Percentiles rank a stretch among this genome's conserved stretches.
These are phyloP conservation scores for Spongilla lacustris DNA, from an alignment of 37 sponge, comb jelly and placozoan species.

Conservation along the genomic window DNA sequence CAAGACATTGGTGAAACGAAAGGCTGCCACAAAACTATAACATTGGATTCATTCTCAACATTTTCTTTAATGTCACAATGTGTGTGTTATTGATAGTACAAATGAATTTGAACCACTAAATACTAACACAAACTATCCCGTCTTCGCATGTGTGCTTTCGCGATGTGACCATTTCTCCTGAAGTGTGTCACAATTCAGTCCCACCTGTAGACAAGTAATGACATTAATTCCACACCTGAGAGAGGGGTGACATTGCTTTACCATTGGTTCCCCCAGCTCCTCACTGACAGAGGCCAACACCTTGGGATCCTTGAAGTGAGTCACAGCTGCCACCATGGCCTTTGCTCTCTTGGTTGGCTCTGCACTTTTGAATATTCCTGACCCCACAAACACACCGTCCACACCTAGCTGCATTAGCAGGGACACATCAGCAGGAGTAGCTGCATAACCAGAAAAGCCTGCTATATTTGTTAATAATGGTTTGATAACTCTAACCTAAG, in stretches of 20 bases:
- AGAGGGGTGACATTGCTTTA: not conserved
- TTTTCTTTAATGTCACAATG: not conserved
- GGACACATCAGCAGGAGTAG: constrained; percentile 84
- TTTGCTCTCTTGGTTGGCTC: constrained; percentile 72
- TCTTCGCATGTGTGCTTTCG: constrained; percentile 6
- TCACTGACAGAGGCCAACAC: constrained; percentile 74
- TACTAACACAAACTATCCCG: not conserved
- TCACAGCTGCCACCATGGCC: constrained; percentile 86
- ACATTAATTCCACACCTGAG: not conserved
- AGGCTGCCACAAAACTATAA: not conserved
- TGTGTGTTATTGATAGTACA: not conserved
- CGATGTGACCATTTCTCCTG: constrained; percentile 68
- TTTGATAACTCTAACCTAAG: constrained; percentile 40
- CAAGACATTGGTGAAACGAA: constrained; percentile 37
- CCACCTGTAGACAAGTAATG: constrained; percentile 56
- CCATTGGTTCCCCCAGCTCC: constrained; percentile 79
- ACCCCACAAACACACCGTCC: constrained; percentile 86
- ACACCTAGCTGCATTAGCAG: constrained; percentile 84
- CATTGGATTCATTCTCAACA: not conserved
- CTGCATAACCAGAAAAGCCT: constrained; percentile 17
- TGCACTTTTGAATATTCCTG: constrained; percentile 83
- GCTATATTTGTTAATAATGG: not conserved
- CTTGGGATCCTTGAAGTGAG: constrained; percentile 71
- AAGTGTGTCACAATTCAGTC: constrained; percentile 73
- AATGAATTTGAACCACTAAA: too few species aligned